phyloP scores from a whole-genome alignment of 2,888 invertebrate genomes.

The Nipponacmea schrenckii region DNA sequence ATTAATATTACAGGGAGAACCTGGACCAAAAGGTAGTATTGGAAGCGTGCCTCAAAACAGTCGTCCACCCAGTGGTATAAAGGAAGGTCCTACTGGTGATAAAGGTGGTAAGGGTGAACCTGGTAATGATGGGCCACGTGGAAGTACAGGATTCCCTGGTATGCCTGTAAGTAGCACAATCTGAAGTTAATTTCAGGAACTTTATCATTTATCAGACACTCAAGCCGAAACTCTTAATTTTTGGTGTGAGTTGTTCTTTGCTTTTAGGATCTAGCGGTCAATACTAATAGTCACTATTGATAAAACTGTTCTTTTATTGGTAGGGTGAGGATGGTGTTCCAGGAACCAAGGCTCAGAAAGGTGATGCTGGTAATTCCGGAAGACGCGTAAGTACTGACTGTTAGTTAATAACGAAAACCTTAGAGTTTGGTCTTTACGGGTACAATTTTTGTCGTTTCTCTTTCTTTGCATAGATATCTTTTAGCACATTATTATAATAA shows the following conservation, averaged over 20 bases:
- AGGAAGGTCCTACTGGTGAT: slow-evolving; percentile 25
- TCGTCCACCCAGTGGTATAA: neutral
- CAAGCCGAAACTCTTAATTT: too few relatives aligned
- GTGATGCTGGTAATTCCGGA: slow-evolving; percentile 50
- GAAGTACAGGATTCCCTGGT: slow-evolving; percentile 29
- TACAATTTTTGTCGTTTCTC: too few relatives aligned
- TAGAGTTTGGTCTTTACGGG: too few relatives aligned
- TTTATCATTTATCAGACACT: too few relatives aligned
- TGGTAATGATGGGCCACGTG: slow-evolving; percentile 30
- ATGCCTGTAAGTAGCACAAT: slow-evolving; percentile 3
- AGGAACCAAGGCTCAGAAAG: slow-evolving; percentile 45
- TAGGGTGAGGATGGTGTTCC: slow-evolving; percentile 39
- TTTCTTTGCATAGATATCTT: too few relatives aligned
- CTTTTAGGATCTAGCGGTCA: too few relatives aligned
- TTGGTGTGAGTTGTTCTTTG: too few relatives aligned
- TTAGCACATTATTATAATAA: too few relatives aligned
- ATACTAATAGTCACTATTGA: too few relatives aligned
- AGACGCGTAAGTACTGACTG: neutral
- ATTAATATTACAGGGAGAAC: slow-evolving; percentile 32
- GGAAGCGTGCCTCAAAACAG: slow-evolving; percentile 14
- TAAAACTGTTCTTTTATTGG: too few relatives aligned
- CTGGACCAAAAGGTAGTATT: slow-evolving; percentile 34
- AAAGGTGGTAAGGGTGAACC: slow-evolving; percentile 30
- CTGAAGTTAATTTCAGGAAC: neutral
- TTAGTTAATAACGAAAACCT: too few relatives aligned